These are phyloP conservation scores for Rhinichthys osculus DNA, from an alignment of 2,797 vertebrate species.

Conservation along the genomic window DNA sequence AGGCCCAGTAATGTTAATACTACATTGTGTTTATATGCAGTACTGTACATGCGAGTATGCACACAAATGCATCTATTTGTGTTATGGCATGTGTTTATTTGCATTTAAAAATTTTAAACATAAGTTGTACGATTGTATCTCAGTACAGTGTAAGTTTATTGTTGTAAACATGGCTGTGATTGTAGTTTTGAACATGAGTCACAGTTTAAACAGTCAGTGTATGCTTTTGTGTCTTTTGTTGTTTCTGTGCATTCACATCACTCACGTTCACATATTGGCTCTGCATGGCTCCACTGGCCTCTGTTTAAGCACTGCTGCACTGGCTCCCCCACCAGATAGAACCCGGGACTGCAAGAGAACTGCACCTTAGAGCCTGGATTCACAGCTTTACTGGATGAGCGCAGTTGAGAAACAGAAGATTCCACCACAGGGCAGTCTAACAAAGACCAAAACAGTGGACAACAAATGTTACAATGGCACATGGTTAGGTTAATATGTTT, in stretches of 20 bases:
- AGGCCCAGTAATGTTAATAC: background rate
- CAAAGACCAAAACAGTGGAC: constrained; percentile 6
- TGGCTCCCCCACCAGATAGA: constrained; percentile 93
- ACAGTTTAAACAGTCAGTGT: background rate
- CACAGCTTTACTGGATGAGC: constrained; percentile 78
- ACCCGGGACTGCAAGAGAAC: constrained; percentile 93
- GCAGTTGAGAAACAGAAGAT: constrained; percentile 82
- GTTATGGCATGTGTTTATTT: background rate
- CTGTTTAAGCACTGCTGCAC: constrained; percentile 90
- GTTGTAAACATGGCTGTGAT: background rate
- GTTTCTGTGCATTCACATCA: constrained; percentile 42
- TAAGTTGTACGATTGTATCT: background rate
- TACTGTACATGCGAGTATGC: background rate
- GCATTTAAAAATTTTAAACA: background rate
- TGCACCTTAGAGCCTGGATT: constrained; percentile 89
- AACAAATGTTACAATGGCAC: background rate
- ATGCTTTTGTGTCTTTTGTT: background rate
- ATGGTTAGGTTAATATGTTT: background rate
- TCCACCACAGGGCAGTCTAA: constrained; percentile 92
- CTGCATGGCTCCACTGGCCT: constrained; percentile 92
- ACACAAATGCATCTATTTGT: background rate
- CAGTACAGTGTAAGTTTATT: background rate
- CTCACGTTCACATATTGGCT: constrained; percentile 95
- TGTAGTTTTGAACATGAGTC: background rate
- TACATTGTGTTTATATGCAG: background rate